Evolutionary conservation across 2,888 invertebrate genomes (phyloP).

Genomic region (Chymomyza procnemis): DNA sequence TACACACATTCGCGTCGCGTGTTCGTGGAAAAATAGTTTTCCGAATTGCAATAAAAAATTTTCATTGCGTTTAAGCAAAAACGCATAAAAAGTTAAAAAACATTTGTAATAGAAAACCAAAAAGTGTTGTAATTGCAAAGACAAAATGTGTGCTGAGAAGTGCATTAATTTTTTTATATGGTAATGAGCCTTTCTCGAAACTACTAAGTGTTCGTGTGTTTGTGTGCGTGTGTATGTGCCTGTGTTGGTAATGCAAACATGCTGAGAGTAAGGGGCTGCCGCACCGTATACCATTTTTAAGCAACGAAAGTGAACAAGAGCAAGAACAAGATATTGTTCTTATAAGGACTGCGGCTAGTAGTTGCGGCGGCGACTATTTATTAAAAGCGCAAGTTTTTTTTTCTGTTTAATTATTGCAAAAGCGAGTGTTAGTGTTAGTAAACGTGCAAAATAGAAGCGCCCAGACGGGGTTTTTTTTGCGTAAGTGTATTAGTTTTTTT

Average conservation of each 20-base stretch:
- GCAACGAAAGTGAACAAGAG: conserved; percentile 52
- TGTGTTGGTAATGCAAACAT: conserved; percentile 48
- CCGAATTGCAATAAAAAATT: conserved; percentile 2
- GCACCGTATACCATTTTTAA: not conserved
- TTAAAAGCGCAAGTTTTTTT: not conserved
- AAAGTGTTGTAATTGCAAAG: not conserved
- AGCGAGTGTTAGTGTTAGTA: not conserved
- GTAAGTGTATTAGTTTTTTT: not conserved
- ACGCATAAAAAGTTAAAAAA: not conserved
- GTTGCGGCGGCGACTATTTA: not conserved
- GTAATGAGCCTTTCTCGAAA: conserved; percentile 36
- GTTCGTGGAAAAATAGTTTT: conserved; percentile 42
- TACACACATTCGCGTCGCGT: conserved; percentile 49
- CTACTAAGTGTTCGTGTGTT: conserved; percentile 28
- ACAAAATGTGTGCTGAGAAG: not conserved
- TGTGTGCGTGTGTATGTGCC: conserved; percentile 13
- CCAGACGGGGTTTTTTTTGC: not conserved
- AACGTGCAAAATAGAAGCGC: not conserved
- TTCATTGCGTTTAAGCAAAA: not conserved
- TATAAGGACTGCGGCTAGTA: conserved; percentile 51
- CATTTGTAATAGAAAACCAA: not conserved
- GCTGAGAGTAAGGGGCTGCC: conserved; percentile 36
- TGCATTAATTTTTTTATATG: conserved; percentile 11
- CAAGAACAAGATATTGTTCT: conserved; percentile 52
- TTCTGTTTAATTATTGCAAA: not conserved